Base-by-base conservation (phyloP, 2,888 invertebrate genomes). In the Megalurothrips usitatus region DNA sequence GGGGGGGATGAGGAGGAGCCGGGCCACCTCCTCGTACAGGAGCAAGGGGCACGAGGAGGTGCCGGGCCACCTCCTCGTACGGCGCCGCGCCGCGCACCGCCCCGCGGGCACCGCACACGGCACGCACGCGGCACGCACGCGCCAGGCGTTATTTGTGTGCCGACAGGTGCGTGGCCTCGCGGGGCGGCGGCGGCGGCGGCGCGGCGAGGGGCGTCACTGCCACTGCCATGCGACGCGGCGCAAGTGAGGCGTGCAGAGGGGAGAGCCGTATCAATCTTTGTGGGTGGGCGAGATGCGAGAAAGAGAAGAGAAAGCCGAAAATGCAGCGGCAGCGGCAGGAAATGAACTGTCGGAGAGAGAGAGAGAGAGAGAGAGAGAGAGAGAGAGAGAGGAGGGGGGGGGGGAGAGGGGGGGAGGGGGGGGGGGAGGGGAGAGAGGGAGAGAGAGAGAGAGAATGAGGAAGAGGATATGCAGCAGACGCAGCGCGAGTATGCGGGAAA, bases 331-430 rank as follows among this genome's bases (percentile, higher is more conserved):
- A 34, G 34, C 34, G 6, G 34, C 34, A 79, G 79, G 28, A 34
- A 79, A 6, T 23, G 81, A 19, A 49, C n/a, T n/a, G 43, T 34
- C 43, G 58, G 11, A 23, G 48, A 49, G 47, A 68, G 63, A 48
- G 52, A 81, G 48, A 79, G 11, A 26, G 79, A 79, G 68, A 63
- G 23, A 52, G 81, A 49, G 26, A 80, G 49, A 79, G 58, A 79
- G 79, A 80, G 26, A 80, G 63, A 78, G 80, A 48, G 58, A 79
- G 47, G 68, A 63, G 78, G 79, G 81, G 68, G 79, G 63, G 79
- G 82, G 75, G 47, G 79, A 63, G 79, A 23, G 80, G 43, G 80
- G 19, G n/a, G 26, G 52, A 79, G 81, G 80, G 23, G 23, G 52
- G n/a, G 78, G 14, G 34, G 81, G 49, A 58, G 79, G 19, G 79